Evolutionary conservation across 2,113 vertebrate genomes (phyloP).

Genomic region (Neopipo cinnamomea): DNA sequence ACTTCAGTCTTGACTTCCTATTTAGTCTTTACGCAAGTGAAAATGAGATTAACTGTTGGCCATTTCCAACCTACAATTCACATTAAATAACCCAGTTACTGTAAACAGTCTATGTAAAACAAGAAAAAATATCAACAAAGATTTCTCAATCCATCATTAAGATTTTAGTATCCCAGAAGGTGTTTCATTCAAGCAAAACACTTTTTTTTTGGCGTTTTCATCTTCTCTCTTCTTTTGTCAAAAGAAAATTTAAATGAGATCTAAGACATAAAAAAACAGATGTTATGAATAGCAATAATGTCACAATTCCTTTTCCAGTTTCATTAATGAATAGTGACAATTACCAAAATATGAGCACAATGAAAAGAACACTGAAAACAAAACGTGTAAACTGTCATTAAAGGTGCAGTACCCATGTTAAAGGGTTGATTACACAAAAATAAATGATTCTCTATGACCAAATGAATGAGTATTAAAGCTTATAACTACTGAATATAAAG

Average conservation of each 20-base stretch:
- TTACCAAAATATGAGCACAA: neutral
- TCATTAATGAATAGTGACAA: constrained; percentile 10
- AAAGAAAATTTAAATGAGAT: neutral
- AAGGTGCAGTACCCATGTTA: constrained; percentile 76
- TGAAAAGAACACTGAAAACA: constrained; percentile 34
- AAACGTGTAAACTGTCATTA: constrained; percentile 45
- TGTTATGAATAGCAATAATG: neutral
- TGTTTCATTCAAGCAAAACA: neutral
- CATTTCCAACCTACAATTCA: neutral
- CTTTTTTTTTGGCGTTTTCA: neutral
- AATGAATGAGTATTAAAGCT: constrained; percentile 52
- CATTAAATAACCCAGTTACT: neutral
- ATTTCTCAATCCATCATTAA: neutral
- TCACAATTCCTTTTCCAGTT: neutral
- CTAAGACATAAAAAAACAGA: neutral
- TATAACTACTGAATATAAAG: neutral
- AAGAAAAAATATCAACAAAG: neutral
- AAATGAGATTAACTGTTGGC: neutral
- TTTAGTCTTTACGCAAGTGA: neutral
- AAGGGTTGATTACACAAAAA: constrained; percentile 45
- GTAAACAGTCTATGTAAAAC: neutral
- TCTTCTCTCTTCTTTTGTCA: neutral
- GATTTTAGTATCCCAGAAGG: neutral
- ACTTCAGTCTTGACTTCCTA: neutral
- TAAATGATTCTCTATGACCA: constrained; percentile 45